phyloP scores from a whole-genome alignment of 37 sponge, comb jelly and placozoan species.

The Crambe crambe region DNA sequence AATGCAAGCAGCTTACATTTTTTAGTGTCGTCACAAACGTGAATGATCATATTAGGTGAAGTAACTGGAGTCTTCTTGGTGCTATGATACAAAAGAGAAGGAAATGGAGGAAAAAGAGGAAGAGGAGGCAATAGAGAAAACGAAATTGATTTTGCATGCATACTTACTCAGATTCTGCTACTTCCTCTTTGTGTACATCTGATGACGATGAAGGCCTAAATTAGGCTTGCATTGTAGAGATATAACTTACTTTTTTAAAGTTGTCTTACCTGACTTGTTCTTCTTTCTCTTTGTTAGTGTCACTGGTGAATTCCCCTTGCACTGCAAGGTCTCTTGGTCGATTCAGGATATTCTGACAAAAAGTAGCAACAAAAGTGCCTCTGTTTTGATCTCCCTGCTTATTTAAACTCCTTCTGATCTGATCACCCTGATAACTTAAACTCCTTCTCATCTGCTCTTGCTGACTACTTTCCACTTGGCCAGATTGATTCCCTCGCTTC shows the following conservation, averaged over 20 bases:
- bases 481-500: too few species aligned
- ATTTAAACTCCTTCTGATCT: background rate
- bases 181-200: too few species aligned
- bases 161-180: background rate
- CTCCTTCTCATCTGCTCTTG: background rate
- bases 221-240: too few species aligned
- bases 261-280: background rate
- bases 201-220: too few species aligned
- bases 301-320: background rate
- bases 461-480: background rate
- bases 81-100: background rate
- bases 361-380: background rate
- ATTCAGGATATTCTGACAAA: background rate
- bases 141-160: background rate
- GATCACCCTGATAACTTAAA: background rate
- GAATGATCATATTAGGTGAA: conserved; percentile 68
- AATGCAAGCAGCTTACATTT: too few species aligned
- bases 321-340: background rate
- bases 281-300: background rate
- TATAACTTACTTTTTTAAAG: background rate
- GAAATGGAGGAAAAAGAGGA: background rate
- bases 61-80: background rate
- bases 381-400: background rate
- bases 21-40: conserved; percentile 90
- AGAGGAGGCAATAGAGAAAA: background rate